Conservation (phyloP, 2,797 vertebrate genomes). For the Epinephelus coioides region DNA sequence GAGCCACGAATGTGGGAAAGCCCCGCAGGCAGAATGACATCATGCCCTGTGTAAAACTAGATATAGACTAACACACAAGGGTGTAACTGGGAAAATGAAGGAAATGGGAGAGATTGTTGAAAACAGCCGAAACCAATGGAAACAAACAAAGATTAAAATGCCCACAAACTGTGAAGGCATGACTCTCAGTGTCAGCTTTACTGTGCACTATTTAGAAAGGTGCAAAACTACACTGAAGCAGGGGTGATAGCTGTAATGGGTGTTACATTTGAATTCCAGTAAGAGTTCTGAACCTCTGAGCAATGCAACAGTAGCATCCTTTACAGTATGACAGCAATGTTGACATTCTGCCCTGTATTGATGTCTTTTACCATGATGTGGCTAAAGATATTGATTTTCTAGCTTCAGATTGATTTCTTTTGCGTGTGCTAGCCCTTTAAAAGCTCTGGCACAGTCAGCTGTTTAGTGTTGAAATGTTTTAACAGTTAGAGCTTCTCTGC, state of each 20-base stretch:
- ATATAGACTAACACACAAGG: conserved; percentile 73
- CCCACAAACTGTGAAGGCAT: conserved; percentile 2
- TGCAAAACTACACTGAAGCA: conserved; percentile 6
- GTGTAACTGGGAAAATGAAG: conserved; percentile 72
- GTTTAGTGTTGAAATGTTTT: conserved; percentile 49
- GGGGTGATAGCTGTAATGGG: neutral
- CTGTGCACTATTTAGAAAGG: neutral
- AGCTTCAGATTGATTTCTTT: conserved; percentile 45
- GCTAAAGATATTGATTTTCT: conserved; percentile 40
- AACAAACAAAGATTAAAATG: conserved; percentile 50
- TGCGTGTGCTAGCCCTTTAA: conserved; percentile 37
- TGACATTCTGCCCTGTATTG: conserved; percentile 32
- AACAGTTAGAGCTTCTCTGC: conserved; percentile 39
- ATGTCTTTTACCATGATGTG: conserved; percentile 25
- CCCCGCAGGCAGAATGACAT: conserved; percentile 80
- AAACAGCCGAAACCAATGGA: conserved; percentile 65
- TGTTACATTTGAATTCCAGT: conserved; percentile 11
- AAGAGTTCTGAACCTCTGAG: conserved; percentile 5
- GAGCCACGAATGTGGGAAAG: conserved; percentile 81
- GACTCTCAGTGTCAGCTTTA: neutral
- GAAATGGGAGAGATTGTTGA: conserved; percentile 62
- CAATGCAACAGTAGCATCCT: conserved; percentile 7
- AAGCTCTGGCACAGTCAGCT: conserved; percentile 36
- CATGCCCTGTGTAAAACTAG: conserved; percentile 72
- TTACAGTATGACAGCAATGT: conserved; percentile 22